Conservation (phyloP, 2,888 invertebrate species). For the Lepidochitona cinerea region DNA sequence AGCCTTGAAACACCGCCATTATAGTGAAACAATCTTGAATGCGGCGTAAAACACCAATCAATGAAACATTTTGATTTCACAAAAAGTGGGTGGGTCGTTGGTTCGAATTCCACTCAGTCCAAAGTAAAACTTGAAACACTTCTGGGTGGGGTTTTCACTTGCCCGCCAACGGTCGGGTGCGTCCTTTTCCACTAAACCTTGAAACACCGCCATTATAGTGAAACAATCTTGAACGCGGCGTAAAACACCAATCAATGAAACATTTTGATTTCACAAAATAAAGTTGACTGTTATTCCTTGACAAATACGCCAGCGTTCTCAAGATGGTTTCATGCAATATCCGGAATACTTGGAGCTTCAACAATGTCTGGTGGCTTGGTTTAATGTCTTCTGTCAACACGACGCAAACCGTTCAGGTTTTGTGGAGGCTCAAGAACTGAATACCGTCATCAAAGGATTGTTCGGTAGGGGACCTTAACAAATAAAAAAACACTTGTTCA, state of each 20-base stretch:
- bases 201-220: no score
- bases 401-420: conserved; percentile 54
- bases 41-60: no score
- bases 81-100: no score
- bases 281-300: not conserved
- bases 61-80: not conserved
- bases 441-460: conserved; percentile 43
- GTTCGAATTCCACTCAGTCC: no score
- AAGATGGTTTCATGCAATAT: conserved; percentile 68
- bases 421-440: conserved; percentile 59
- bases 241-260: not conserved
- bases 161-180: no score
- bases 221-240: no score
- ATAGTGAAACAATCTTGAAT: no score
- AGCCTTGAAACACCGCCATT: no score
- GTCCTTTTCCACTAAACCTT: no score
- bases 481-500: no score
- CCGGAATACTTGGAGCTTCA: conserved; percentile 63
- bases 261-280: not conserved
- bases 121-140: no score
- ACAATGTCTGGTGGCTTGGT: conserved; percentile 64
- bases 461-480: conserved; percentile 56
- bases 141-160: no score
- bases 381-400: conserved; percentile 51
- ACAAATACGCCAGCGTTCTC: conserved; percentile 39